phyloP scores from a whole-genome alignment of 2,113 vertebrate genomes.

The Eublepharis macularius region DNA sequence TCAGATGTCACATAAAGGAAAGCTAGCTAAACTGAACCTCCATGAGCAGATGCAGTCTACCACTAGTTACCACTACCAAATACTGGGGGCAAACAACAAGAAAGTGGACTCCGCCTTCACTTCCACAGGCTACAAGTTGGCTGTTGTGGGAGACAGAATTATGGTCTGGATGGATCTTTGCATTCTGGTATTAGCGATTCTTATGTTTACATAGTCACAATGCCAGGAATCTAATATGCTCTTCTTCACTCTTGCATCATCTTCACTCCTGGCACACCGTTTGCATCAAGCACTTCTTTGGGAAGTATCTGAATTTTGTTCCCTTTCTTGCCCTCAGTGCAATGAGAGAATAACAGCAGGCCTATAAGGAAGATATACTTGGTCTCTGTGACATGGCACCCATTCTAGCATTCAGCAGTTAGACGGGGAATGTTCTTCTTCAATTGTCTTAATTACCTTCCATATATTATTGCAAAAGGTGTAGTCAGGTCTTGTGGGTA shows the following conservation, averaged over 20 bases:
- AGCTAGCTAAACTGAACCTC: too few species aligned
- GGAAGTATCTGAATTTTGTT: constrained; percentile 50
- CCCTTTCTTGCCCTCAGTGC: constrained; percentile 55
- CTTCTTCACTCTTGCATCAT: not conserved
- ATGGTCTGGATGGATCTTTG: not conserved
- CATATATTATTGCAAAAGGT: constrained; percentile 66
- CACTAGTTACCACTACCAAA: too few species aligned
- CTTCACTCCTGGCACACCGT: not conserved
- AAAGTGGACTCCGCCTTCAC: too few species aligned
- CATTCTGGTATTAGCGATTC: not conserved
- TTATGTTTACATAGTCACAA: not conserved
- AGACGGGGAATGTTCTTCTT: constrained; percentile 36
- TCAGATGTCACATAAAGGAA: too few species aligned
- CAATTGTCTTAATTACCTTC: constrained; percentile 9
- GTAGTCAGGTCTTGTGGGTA: constrained; percentile 56
- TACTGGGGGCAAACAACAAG: too few species aligned
- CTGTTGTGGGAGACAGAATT: too few species aligned
- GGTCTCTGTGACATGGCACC: constrained; percentile 62
- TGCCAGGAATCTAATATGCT: not conserved
- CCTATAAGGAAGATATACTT: constrained; percentile 59
- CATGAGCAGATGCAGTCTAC: too few species aligned
- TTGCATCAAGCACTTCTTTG: not conserved
- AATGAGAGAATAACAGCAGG: constrained; percentile 55
- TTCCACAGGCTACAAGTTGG: too few species aligned
- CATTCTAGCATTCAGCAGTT: constrained; percentile 68